phyloP scores from a whole-genome alignment of 2,113 vertebrate species.

The Gnathonemus longibarbis region DNA sequence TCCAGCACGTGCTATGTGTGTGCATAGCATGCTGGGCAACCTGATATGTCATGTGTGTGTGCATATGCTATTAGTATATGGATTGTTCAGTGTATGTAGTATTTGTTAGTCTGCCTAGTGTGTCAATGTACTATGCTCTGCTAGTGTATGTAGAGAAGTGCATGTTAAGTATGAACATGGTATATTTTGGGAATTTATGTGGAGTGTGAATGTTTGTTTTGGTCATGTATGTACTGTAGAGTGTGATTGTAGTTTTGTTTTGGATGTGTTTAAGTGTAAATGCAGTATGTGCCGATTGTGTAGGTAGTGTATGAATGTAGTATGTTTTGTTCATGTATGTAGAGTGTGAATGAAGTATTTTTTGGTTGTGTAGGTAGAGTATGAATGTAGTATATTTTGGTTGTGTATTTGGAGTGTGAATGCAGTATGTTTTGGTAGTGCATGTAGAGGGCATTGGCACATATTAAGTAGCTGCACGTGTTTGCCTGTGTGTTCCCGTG shows the following conservation, averaged over 20 bases:
- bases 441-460: background rate
- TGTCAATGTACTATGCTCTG: background rate
- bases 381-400: background rate
- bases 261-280: background rate
- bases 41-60: background rate
- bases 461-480: background rate
- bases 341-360: background rate
- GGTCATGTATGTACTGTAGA: background rate
- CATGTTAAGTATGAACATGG: background rate
- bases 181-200: background rate
- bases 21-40: background rate
- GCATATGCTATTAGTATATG: background rate
- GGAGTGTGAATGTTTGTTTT: background rate
- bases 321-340: background rate
- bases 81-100: background rate
- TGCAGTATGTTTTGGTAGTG: background rate
- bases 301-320: background rate
- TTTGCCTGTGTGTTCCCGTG: background rate
- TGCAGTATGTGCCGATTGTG: background rate
- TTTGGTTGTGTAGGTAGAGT: background rate
- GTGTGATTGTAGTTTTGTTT: background rate
- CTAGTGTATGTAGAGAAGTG: background rate
- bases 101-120: background rate
- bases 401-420: background rate
- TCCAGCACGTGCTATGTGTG: background rate